These are phyloP conservation scores for Thymelicus acteon DNA, from an alignment of 2,888 invertebrate species.

Conservation along the genomic window DNA sequence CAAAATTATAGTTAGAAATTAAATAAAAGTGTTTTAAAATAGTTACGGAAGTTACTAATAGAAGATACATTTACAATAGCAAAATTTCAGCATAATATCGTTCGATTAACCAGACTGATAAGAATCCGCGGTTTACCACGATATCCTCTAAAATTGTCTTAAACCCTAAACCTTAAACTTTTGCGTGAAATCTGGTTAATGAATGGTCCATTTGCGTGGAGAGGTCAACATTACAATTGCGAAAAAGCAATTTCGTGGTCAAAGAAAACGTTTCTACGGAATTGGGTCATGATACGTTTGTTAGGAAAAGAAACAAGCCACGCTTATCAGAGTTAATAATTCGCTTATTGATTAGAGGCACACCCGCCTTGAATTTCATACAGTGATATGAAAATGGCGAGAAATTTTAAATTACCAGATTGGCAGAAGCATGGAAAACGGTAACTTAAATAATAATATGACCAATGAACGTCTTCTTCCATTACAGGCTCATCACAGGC, in stretches of 20 bases:
- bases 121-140: not conserved
- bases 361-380: not conserved
- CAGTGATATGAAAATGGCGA: not conserved
- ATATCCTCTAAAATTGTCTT: slow-evolving; percentile 5
- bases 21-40: no score
- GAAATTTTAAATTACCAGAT: not conserved
- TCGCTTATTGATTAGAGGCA: not conserved
- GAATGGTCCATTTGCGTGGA: slow-evolving; percentile 6
- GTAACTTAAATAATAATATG: no score
- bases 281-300: slow-evolving; percentile 6
- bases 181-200: slow-evolving; percentile 5
- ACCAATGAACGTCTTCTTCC: no score
- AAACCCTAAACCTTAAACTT: slow-evolving; percentile 8
- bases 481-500: no score
- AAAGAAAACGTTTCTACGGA: slow-evolving; percentile 2
- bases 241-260: slow-evolving; percentile 16
- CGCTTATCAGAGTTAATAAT: not conserved
- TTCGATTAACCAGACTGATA: not conserved
- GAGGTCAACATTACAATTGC: slow-evolving; percentile 8
- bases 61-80: no score
- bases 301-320: not conserved
- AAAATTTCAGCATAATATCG: not conserved
- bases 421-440: not conserved
- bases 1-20: no score
- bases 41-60: no score